Percentiles rank a stretch among this genome's conserved stretches.
phyloP scores from a whole-genome alignment of 2,797 vertebrate species.

The Antrozous pallidus region DNA sequence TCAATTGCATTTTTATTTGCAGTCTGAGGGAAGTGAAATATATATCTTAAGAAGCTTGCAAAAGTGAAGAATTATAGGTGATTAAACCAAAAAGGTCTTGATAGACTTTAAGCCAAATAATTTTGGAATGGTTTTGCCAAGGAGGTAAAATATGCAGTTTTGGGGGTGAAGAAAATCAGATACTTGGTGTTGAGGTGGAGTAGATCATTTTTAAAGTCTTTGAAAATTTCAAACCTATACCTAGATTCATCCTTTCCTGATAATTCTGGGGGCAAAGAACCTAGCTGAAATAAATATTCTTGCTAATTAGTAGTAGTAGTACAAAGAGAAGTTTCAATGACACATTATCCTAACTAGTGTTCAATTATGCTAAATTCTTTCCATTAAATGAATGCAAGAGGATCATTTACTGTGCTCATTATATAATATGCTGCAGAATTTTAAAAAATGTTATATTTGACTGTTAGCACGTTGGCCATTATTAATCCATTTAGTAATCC shows the following conservation, averaged over 20 bases:
- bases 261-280: not conserved
- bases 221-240: not conserved
- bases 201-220: not conserved
- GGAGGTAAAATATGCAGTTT: not conserved
- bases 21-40: not conserved
- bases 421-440: not conserved
- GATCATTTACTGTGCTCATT: not conserved
- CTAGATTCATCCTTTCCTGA: not conserved
- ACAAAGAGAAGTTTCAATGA: constrained; percentile 13
- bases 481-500: not conserved
- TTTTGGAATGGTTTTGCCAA: not conserved
- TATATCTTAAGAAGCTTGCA: not conserved
- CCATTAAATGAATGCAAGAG: constrained; percentile 28
- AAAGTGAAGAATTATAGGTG: not conserved
- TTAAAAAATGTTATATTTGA: not conserved
- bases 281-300: not conserved
- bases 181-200: not conserved
- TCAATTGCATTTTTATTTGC: not conserved
- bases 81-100: not conserved
- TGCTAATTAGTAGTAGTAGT: not conserved
- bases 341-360: constrained; percentile 25
- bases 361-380: constrained; percentile 43
- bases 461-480: not conserved
- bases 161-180: not conserved
- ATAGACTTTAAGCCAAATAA: not conserved